Base-by-base conservation (phyloP, 2,888 invertebrate species). In the Scaeva pyrastri region DNA sequence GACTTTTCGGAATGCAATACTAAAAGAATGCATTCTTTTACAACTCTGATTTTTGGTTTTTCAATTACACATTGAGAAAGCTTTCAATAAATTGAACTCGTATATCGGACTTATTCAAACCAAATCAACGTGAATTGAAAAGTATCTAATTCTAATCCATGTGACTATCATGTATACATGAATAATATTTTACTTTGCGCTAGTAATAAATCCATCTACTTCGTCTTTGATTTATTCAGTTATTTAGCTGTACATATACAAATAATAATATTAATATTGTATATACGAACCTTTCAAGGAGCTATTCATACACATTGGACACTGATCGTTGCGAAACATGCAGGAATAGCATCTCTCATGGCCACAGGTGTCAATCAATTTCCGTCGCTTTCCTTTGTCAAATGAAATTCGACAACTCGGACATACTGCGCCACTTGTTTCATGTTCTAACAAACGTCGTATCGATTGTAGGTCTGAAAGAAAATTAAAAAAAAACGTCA, bases 341-440 rank as follows among this genome's bases (percentile, higher is more conserved):
- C 98, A 98, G 89, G 97, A 96, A 94, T 98, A 98, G 93, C 98
- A 98, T 88, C 98, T 94, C 92, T 98, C 98, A 94, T 98, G 98
- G 89, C 98, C 98, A 93, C 98, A 98, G 86, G 97, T 96, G 94
- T 98, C 98, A 91, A 98, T 98, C 91, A 98, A 94, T 92, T 97
- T 96, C 93, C 98, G 95, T 93, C 98, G 98, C 93, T 98, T 98
- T 93, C 98, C 98, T 93, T 98, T 97, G 93, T 98, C 98, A 94
- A 98, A 98, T 89, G 98, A 97, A 96, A 97, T 97, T 93, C 96
- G 96, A 94, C 97, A 97, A 93, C 96, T 96, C 88, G 97, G 97
- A 93, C 97, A 97, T 88, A 94, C 94, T 68, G 94, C 94, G 88
- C 94, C 94, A 77, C 95, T 95, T 78, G 95, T 94, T 92, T 96